A percentile compares a stretch with the other conserved stretches of the same genome.
These are phyloP conservation scores for Lamprotornis superbus DNA, from an alignment of 2,113 vertebrate species.

Conservation along the genomic window DNA sequence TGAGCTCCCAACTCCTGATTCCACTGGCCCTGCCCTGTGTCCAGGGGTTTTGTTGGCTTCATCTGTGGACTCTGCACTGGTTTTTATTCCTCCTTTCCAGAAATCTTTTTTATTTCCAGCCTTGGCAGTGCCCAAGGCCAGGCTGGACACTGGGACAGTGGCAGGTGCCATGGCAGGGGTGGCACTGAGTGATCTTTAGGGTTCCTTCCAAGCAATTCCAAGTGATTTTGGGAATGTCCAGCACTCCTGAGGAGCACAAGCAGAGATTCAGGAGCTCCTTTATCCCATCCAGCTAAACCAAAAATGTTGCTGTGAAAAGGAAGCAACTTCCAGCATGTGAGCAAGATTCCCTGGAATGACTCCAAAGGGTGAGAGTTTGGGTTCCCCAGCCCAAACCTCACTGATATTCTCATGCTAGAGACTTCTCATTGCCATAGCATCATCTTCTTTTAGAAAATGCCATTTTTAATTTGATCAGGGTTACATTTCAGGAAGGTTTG, in stretches of 20 bases:
- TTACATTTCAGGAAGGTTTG: background rate
- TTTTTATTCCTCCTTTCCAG: background rate
- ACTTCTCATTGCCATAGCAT: background rate
- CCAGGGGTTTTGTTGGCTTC: background rate
- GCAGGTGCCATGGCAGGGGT: background rate
- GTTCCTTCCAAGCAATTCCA: background rate
- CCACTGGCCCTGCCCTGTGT: background rate
- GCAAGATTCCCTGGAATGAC: background rate
- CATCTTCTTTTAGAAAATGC: background rate
- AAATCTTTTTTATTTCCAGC: background rate
- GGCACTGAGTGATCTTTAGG: accelerated
- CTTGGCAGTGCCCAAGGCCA: background rate
- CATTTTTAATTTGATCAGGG: background rate
- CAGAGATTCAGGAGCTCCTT: background rate
- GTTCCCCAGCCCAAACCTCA: background rate
- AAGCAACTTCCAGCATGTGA: background rate
- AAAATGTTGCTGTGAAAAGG: background rate
- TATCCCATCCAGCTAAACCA: background rate
- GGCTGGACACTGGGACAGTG: background rate
- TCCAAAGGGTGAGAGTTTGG: background rate
- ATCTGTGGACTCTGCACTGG: background rate
- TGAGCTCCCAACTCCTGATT: background rate
- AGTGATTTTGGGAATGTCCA: background rate
- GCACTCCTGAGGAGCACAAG: background rate
- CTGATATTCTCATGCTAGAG: background rate